Base-by-base conservation (phyloP, 2,113 vertebrate genomes). In the human region DNA sequence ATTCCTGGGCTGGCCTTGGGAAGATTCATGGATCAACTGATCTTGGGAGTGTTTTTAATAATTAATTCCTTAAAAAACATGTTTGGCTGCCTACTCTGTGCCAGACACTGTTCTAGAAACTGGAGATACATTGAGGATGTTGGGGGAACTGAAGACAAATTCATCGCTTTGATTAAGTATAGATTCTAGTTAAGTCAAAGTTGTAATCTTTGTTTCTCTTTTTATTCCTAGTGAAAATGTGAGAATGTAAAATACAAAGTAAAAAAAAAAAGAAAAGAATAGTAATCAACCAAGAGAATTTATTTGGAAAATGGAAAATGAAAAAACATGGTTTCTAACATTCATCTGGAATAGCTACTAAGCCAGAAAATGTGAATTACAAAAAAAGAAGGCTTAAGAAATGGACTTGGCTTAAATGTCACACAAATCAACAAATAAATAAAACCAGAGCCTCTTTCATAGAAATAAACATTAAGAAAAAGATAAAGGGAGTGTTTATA, bases 381-480 rank as follows among this genome's bases (percentile, higher is more conserved):
- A 96, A 94, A 94, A 30, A 95, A 97, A 83, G 66, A 80, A 96
- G 92, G 94, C 78, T 96, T 83, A 94, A 90, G 72, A 93, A 93
- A 96, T 48, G 50, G 35, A 92, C 83, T 70, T 94, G 79, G 57
- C 66, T 98, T 97, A 88, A 95, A 96, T 93, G 90, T 78, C 93
- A 93, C 6, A 64, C 22, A 95, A 48, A 73, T 40, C 43, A 70
- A 68, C 38, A 90, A 97, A 96, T 52, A 97, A 98, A 97, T 48
- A 40, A 97, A 98, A 97, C 86, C 55, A 90, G 80, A 97, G 82
- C 78, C 90, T 98, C 78, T 91, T 94, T 97, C 97, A 98, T 97
- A 98, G 98, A 98, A 97, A 94, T 84, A 96, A 97, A 80, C 94
- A 94, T 82, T 94, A 94, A 97, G 59, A 61, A 66, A 92, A 96